Evolutionary conservation across 1,140 invertebrate genomes (phyloP), one percentile per base, ranked within the genome.

Genomic region (Drosophila paulistorum): DNA sequence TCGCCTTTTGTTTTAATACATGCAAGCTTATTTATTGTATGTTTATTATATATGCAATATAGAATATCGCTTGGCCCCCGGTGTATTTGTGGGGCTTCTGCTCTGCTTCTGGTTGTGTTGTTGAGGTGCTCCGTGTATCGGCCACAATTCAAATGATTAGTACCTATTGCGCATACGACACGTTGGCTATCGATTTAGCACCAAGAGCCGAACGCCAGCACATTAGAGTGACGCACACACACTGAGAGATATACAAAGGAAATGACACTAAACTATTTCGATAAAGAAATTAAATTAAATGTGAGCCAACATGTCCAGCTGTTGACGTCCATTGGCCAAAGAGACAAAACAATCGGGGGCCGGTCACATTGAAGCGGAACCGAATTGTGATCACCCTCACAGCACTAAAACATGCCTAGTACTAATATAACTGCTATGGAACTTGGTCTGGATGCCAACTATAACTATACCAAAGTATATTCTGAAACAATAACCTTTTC

Each of bases 31-130:
- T 86, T 80, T 77, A 86, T 82, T 71, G 51, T 83, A 58, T 68
- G 83, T 86, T 87, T 87, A 83, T 87, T 87, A 83, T 68, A 87
- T 71, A 82, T 71, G 78, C 68, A 76, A 83, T 83, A 74, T 79
- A 62, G 70, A 83, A 87, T 83, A 79, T 64, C 70, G 60, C 37
- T 35, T 23, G 48, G 30, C 37, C 51, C 14, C 20, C 48, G 30
- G 60, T 14, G 39, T 10, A 62, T 66, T 60, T 62, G 39, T 20
- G 60, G 60, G 58, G 54, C 30, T 54, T 54, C 35, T 26, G 37
- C n/a, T 45, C 11, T 20, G 33, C 17, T n/a, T 17, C 7, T 14
- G 37, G 41, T 20, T 54, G 59, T 7, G 35, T 51, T 37, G 23
- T 85, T 85, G 68, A 77, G 65, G 30, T 84, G 72, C 82, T 87